Evolutionary conservation across 2,888 invertebrate species (phyloP), one percentile per base, ranked within the genome.

Genomic region (Orthosia cruda): DNA sequence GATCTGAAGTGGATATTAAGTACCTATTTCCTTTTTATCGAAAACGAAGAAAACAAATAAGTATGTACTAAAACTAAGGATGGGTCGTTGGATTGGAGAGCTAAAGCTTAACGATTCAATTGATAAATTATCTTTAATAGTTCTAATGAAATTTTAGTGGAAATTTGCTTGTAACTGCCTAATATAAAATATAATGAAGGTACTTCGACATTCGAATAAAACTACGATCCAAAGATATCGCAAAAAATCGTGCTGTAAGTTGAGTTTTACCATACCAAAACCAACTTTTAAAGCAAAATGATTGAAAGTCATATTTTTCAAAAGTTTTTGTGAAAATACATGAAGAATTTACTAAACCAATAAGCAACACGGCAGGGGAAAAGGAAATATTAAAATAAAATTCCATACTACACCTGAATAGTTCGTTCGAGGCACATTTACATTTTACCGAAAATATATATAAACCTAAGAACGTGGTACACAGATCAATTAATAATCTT

Each of bases 351-450:
- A n/a, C n/a, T n/a, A n/a, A n/a, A n/a, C n/a, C n/a, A n/a, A n/a
- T n/a, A n/a, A n/a, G n/a, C n/a, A n/a, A n/a, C n/a, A n/a, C n/a
- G n/a, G n/a, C n/a, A n/a, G n/a, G 45, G 5, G 47, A 47, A 23
- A 59, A 57, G 57, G 63, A 13, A 45, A n/a, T n/a, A n/a, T n/a
- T n/a, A n/a, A n/a, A n/a, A n/a, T n/a, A n/a, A n/a, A 62, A 47
- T 71, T 63, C n/a, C 57, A 71, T 52, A 52, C 45, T 58, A 12
- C 23, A 23, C 5, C 47, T 71, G 57, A 78, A 79, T 78, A 71
- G 52, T 71, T 71, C 47, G 52, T 78, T 63, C 15, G 16, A 23
- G 50, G 52, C 16, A 55, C 47, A 70, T 69, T 77, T 77, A 76
- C 78, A 70, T 62, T 76, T 78, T 16, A 18, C 4, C 1, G n/a